Evolutionary conservation across 2,888 invertebrate genomes (phyloP).

Genomic region (Macrophya alboannulata): DNA sequence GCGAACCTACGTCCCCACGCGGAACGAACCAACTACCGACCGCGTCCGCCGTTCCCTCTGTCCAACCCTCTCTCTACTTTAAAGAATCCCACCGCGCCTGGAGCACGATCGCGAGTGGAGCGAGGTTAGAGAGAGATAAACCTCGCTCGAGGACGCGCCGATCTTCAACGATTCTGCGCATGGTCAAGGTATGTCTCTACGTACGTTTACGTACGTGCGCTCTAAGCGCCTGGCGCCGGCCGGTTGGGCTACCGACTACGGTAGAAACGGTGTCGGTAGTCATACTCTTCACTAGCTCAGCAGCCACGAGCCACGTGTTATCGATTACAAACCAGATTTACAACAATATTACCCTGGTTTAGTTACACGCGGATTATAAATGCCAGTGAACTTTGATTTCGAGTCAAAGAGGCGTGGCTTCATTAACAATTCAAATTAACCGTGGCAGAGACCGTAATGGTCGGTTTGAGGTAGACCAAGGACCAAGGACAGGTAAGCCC

Average conservation of each 20-base stretch:
- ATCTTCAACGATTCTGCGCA: conserved; percentile 22
- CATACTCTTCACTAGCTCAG: neutral
- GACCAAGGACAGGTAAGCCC: neutral
- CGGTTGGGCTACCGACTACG: conserved; percentile 14
- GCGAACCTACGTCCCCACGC: conserved; percentile 48
- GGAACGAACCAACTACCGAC: conserved; percentile 53
- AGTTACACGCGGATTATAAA: neutral
- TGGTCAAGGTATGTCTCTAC: conserved; percentile 1
- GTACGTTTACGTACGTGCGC: neutral
- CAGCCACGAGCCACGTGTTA: neutral
- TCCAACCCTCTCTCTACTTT: conserved; percentile 32
- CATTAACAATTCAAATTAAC: neutral
- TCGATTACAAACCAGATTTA: conserved; percentile 1
- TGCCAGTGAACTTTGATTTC: neutral
- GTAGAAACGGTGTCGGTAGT: neutral
- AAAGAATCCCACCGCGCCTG: conserved; percentile 24
- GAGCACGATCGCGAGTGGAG: neutral
- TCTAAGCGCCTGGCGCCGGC: conserved; percentile 20
- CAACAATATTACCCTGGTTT: neutral
- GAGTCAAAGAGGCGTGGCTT: neutral
- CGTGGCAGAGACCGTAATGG: neutral
- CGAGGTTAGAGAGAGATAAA: conserved; percentile 28
- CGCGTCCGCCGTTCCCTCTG: conserved; percentile 53
- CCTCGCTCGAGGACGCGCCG: conserved; percentile 6
- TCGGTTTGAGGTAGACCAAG: neutral